Percentiles rank a stretch among this genome's conserved stretches.
Evolutionary conservation across 2,888 invertebrate genomes (phyloP).

Genomic region (Xylocampa areola): DNA sequence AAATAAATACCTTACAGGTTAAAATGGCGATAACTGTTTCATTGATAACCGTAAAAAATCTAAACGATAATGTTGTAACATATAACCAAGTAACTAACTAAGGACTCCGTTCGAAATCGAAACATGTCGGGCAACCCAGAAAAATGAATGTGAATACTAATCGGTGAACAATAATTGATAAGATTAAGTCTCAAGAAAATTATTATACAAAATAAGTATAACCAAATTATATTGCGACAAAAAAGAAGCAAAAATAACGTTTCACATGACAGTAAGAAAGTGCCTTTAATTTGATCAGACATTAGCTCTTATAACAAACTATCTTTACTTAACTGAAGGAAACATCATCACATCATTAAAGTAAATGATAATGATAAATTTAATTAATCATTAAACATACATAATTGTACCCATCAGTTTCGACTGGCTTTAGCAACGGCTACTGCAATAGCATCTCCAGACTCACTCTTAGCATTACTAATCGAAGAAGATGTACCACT

Average conservation of each 20-base stretch:
- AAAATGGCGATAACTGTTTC: no score
- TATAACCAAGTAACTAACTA: no score
- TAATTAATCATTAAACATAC: no score
- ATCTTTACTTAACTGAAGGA: background rate
- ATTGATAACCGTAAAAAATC: no score
- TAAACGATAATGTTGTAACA: no score
- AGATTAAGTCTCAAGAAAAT: background rate
- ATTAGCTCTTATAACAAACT: constrained; percentile 8
- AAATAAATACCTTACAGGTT: no score
- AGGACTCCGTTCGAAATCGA: no score
- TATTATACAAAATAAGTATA: background rate
- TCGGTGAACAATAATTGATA: no score
- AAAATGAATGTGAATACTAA: no score
- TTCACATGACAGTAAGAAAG: background rate
- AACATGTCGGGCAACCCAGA: no score
- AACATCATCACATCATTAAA: background rate
- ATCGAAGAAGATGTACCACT: constrained; percentile 50
- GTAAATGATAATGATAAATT: background rate
- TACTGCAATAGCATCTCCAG: constrained; percentile 72
- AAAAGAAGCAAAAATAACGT: background rate
- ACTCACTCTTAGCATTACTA: constrained; percentile 72
- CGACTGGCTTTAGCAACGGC: constrained; percentile 67
- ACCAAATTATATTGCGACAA: background rate
- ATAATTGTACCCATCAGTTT: no score
- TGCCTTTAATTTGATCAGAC: background rate